These are phyloP conservation scores for Pegea sp. DNA, from an alignment of 23 tunicate genomes.

Conservation along the genomic window DNA sequence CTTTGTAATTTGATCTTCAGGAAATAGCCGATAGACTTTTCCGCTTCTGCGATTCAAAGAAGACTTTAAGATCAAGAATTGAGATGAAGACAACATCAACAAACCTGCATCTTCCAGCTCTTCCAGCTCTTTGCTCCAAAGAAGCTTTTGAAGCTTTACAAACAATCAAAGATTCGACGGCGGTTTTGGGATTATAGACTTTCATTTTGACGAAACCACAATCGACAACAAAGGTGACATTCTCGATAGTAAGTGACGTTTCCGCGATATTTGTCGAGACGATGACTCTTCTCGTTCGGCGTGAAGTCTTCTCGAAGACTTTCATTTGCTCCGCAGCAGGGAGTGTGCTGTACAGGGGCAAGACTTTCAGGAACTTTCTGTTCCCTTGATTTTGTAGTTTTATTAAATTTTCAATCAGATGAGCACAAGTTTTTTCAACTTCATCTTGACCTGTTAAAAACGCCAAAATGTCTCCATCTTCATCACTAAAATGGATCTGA, in stretches of 20 bases:
- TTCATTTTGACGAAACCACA: conserved; percentile 74
- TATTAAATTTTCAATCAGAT: conserved; percentile 15
- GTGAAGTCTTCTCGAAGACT: conserved; percentile 34
- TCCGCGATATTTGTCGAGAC: conserved; percentile 82
- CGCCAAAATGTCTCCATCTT: conserved; percentile 75
- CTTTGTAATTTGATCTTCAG: conserved; percentile 18
- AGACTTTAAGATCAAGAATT: neutral
- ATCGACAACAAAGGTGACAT: conserved; percentile 52
- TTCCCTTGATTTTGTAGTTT: conserved; percentile 7
- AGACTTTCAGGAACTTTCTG: conserved; percentile 26
- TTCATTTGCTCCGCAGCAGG: conserved; percentile 44
- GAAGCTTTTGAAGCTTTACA: conserved; percentile 56
- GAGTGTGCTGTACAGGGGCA: conserved; percentile 73
- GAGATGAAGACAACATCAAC: too few relatives aligned
- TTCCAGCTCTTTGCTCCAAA: conserved; percentile 48
- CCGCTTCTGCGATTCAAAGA: conserved; percentile 22
- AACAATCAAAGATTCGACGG: conserved; percentile 33
- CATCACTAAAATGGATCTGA: conserved; percentile 32
- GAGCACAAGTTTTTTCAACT: conserved; percentile 31
- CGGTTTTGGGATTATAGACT: conserved; percentile 51
- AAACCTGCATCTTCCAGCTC: conserved; percentile 43
- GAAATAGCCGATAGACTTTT: conserved; percentile 46
- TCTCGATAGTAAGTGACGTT: conserved; percentile 59
- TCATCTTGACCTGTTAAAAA: conserved; percentile 86
- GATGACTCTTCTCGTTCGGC: conserved; percentile 40